Percentiles rank a stretch among this genome's conserved stretches.
Conservation (phyloP, 2,888 invertebrate genomes). For the Lochmaea crataegi region DNA sequence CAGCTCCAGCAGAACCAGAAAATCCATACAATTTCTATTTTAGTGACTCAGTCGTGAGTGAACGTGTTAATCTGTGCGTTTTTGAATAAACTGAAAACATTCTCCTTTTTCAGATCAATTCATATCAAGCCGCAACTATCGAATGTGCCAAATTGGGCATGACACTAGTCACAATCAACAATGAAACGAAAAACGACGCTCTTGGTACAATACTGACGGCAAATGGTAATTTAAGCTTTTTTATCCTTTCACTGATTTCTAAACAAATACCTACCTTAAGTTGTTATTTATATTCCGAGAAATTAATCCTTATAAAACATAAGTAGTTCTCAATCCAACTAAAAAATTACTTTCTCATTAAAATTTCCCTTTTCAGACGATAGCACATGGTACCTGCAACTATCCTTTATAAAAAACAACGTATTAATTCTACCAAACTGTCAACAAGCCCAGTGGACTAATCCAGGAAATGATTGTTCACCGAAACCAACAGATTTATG, state of each 20-base stretch:
- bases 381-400: background rate
- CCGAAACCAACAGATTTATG: background rate
- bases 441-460: background rate
- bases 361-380: background rate
- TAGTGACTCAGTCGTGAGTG: background rate
- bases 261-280: too few species aligned
- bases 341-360: too few species aligned
- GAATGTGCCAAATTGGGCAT: background rate
- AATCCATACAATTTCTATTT: conserved; percentile 2
- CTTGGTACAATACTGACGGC: background rate
- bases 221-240: background rate
- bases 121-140: background rate
- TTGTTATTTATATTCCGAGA: too few species aligned
- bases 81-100: too few species aligned
- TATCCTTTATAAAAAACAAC: background rate
- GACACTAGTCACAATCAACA: background rate
- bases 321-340: too few species aligned
- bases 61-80: background rate
- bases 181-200: background rate
- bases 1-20: background rate
- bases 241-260: too few species aligned
- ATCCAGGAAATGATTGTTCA: background rate
- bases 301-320: too few species aligned
- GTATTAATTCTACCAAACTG: background rate
- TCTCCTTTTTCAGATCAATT: background rate